Conservation (phyloP, 2,888 invertebrate species). For the Hipparchia sbordonii region DNA sequence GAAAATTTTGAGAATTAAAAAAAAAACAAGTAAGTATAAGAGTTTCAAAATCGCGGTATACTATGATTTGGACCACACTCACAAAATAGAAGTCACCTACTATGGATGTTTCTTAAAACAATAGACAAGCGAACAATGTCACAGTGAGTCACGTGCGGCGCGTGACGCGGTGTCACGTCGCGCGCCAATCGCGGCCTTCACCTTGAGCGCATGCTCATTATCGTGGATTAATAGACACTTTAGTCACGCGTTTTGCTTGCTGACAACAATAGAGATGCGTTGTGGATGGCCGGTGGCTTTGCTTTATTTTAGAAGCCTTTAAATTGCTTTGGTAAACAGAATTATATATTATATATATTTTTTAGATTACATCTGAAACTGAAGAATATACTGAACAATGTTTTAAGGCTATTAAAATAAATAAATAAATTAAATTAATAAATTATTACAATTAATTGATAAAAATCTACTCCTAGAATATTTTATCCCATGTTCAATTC, state of each 20-base stretch:
- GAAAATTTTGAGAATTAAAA: too few species aligned
- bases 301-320: slow-evolving; percentile 13
- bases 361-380: background rate
- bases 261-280: slow-evolving; percentile 22
- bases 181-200: slow-evolving; percentile 63
- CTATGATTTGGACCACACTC: background rate
- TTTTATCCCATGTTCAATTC: too few species aligned
- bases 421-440: too few species aligned
- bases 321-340: slow-evolving; percentile 6
- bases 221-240: slow-evolving; percentile 60
- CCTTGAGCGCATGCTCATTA: slow-evolving; percentile 60
- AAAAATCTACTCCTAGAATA: too few species aligned
- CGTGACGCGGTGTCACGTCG: slow-evolving; percentile 55
- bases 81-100: background rate
- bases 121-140: slow-evolving; percentile 18
- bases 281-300: slow-evolving; percentile 15
- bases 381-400: background rate
- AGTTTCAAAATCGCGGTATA: too few species aligned
- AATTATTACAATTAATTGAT: too few species aligned
- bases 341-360: too few species aligned
- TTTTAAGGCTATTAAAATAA: background rate
- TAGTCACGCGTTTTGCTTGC: slow-evolving; percentile 61
- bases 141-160: slow-evolving; percentile 50
- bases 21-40: too few species aligned
- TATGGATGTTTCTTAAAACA: background rate